Percentiles rank a stretch among this genome's conserved stretches.
Conservation (phyloP, 2,888 invertebrate genomes). For the Eucera pruinosa region DNA sequence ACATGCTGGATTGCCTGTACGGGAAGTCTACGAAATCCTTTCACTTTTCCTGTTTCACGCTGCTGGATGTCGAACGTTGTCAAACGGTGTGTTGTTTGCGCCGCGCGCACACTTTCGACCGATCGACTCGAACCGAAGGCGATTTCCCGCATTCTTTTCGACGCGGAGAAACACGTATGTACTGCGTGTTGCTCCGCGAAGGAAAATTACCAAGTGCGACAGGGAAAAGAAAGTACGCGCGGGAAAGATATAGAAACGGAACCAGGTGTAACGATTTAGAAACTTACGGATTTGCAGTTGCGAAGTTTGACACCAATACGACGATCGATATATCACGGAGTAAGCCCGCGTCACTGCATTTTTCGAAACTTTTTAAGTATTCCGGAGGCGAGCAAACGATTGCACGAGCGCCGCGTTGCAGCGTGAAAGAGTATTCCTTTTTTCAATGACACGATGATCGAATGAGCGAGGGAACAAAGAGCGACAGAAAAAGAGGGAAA, state of each 20-base stretch:
- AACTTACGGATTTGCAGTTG: slow-evolving; percentile 25
- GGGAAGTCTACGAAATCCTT: slow-evolving; percentile 61
- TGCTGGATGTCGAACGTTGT: slow-evolving; percentile 38
- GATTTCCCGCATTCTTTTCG: slow-evolving; percentile 32
- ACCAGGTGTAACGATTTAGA: neutral
- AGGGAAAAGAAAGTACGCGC: neutral
- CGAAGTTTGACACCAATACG: neutral
- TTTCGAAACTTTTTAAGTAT: neutral
- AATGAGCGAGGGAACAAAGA: slow-evolving; percentile 2
- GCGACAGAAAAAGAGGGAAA: slow-evolving; percentile 19
- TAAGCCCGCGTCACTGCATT: slow-evolving; percentile 33
- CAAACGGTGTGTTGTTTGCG: slow-evolving; percentile 21
- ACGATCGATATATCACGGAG: neutral
- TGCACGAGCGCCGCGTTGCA: too few species aligned
- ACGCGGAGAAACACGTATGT: neutral
- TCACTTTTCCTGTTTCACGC: slow-evolving; percentile 66
- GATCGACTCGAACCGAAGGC: too few species aligned
- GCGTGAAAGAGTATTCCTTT: too few species aligned
- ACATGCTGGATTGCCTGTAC: slow-evolving; percentile 38
- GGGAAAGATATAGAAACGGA: neutral
- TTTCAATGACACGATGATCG: neutral
- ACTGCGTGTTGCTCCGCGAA: neutral
- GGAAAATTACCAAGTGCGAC: too few species aligned
- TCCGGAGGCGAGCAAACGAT: neutral
- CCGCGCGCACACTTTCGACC: slow-evolving; percentile 31